Base-by-base conservation (phyloP, 2,888 invertebrate species). In the Tipula lateralis region DNA sequence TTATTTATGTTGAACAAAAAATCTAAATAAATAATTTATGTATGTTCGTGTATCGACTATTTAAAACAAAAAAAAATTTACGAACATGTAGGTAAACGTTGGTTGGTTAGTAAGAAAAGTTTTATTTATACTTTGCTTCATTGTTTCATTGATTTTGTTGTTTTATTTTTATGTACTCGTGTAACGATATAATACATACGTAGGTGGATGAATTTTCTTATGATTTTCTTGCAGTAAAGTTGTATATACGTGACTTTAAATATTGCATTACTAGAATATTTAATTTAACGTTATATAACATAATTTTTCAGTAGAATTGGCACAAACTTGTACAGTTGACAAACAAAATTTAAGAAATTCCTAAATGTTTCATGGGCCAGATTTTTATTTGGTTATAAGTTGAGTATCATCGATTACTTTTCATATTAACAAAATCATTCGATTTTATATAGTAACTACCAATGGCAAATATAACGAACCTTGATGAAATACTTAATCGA, bases 1-100 rank as follows among this genome's bases (percentile, higher is more conserved):
- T 66, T 24, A 24, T 24, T 9, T 66, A 66, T 24, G 66, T 66
- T 2, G 24, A 66, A 24, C 4, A 44, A 5, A 36, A 36, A 1
- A 24, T 66, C 66, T 66, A 66, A 66, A 66, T 66, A 66, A 66
- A 66, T 66, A 66, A 66, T 66, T 66, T 19, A 66, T 66, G 66
- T 19, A 24, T 24, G 66, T 66, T 66, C 66, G 24, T 66, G 66
- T 66, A 24, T 24, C 2, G 9, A 66, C 66, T 66, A 66, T 66
- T 24, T 66, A 24, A 24, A 24, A 66, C 9, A 24, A 66, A 66
- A 9, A 9, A 12, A 7, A 0, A 9, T 16, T 4, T 44, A n/a
- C 44, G n/a, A n/a, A n/a, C n/a, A 44, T 13, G n/a, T 44, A 4
- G 44, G 9, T 5, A 36, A 12, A 36, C 9, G 44, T n/a, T 24